Evolutionary conservation across 2,888 invertebrate genomes (phyloP), one percentile per base, ranked within the genome.

Genomic region (Cephus pulcher): DNA sequence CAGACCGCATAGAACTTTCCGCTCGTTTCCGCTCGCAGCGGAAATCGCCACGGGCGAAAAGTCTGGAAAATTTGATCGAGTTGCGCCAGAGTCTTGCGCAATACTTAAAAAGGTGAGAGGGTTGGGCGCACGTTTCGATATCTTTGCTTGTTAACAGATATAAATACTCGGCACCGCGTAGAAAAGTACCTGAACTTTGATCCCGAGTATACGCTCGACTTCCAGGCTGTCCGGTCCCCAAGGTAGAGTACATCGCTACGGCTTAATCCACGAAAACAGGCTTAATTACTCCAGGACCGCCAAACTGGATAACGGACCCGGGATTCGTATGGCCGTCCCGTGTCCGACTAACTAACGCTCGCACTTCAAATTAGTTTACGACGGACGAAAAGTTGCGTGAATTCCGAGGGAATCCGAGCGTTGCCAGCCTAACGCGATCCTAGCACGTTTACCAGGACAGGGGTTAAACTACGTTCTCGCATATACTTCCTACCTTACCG

Each of bases 321-420:
- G 75, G 84, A 86, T 78, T 82, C 84, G 86, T 88, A 90, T 89
- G 89, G 88, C 85, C 84, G 83, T 89, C 85, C 83, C 88, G 84
- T 90, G 91, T 91, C 86, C 85, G 83, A 84, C 87, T 90, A 91
- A 91, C 90, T 90, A 89, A 85, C 85, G 75, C 73, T 40, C 80
- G 80, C 81, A 85, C 87, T 84, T 87, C 84, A 90, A 91, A 91
- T 91, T 88, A 86, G 87, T 89, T 90, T 91, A 91, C 88, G 86
- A 85, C 84, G 81, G 83, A 75, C 85, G 85, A 88, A 88, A 89
- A 88, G 88, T 90, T 86, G 84, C 83, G 86, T 86, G 86, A 87
- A 87, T 89, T 88, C 85, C 86, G 88, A 88, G 85, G 85, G 76
- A 78, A 78, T 78, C 78, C 71, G 78, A 75, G 71, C 76, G 78